Evolutionary conservation across 2,888 invertebrate genomes (phyloP).

Genomic region (Drosophila kambysellisi): DNA sequence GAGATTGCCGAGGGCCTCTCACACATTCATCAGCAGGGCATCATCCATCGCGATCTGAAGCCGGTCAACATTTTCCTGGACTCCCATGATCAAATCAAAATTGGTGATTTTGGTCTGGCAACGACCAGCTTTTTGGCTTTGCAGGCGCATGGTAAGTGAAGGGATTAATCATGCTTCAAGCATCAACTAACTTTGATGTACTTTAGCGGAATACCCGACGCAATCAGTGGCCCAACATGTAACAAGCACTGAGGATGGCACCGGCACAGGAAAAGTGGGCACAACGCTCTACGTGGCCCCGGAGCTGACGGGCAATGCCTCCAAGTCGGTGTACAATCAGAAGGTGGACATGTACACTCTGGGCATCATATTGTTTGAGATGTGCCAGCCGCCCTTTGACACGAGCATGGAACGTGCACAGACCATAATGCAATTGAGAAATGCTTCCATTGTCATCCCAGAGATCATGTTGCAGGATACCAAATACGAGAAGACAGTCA

Average conservation of each 20-base stretch:
- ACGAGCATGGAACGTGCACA: constrained; percentile 96
- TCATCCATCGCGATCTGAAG: constrained; percentile 94
- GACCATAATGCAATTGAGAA: constrained; percentile 90
- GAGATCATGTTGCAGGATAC: constrained; percentile 86
- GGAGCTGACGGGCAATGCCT: constrained; percentile 90
- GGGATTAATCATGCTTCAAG: rapidly evolving
- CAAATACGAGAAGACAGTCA: constrained; percentile 84
- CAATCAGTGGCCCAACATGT: constrained; percentile 60
- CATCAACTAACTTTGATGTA: background rate
- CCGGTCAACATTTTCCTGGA: constrained; percentile 98
- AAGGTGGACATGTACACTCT: constrained; percentile 95
- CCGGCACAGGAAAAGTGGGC: constrained; percentile 93
- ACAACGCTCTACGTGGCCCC: constrained; percentile 98
- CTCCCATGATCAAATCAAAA: constrained; percentile 96
- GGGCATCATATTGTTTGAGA: constrained; percentile 97
- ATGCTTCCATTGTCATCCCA: constrained; percentile 90
- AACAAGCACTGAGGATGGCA: constrained; percentile 79
- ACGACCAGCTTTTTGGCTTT: constrained; percentile 89
- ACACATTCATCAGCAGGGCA: constrained; percentile 97
- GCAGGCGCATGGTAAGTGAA: constrained; percentile 75
- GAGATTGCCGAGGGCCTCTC: constrained; percentile 96
- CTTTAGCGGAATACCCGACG: constrained; percentile 57
- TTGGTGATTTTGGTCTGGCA: constrained; percentile 98
- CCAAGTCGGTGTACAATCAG: constrained; percentile 93
- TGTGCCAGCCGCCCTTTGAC: constrained; percentile 93